phyloP scores from a whole-genome alignment of 2,113 vertebrate genomes.

The Chloropsis hardwickii region DNA sequence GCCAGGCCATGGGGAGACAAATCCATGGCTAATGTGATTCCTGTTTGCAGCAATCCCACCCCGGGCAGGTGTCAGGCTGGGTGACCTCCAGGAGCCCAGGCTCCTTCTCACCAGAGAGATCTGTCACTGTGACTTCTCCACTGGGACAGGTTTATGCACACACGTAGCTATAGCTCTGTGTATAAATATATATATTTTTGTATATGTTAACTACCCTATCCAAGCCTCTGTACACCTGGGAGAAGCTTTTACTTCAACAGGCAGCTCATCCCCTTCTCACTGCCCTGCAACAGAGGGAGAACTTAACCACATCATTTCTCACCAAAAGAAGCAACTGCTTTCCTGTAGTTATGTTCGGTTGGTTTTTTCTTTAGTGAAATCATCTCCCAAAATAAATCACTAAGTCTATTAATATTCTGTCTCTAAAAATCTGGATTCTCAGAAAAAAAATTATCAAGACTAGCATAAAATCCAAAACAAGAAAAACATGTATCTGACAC shows the following conservation, averaged over 20 bases:
- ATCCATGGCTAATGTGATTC: background rate
- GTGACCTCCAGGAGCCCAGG: background rate
- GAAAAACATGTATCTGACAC: background rate
- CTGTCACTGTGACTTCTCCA: background rate
- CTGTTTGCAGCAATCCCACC: background rate
- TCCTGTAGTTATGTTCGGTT: background rate
- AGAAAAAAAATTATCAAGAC: background rate
- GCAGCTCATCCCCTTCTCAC: background rate
- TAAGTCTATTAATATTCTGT: background rate
- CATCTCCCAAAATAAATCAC: background rate
- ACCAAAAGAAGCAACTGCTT: background rate
- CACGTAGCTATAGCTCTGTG: fast-evolving
- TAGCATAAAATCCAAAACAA: background rate
- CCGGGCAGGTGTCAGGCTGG: background rate
- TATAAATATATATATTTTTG: fast-evolving
- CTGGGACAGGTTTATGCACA: background rate
- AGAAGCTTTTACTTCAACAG: background rate
- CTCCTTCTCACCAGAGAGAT: background rate
- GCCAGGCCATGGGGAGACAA: too few species aligned
- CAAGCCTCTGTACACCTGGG: background rate
- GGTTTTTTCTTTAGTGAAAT: background rate
- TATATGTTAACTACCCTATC: fast-evolving
- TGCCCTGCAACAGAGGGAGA: background rate
- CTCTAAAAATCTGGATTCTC: background rate
- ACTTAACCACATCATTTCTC: background rate